Conservation (phyloP, 92 coral and sea anemone genomes). For the Montipora capitata region DNA sequence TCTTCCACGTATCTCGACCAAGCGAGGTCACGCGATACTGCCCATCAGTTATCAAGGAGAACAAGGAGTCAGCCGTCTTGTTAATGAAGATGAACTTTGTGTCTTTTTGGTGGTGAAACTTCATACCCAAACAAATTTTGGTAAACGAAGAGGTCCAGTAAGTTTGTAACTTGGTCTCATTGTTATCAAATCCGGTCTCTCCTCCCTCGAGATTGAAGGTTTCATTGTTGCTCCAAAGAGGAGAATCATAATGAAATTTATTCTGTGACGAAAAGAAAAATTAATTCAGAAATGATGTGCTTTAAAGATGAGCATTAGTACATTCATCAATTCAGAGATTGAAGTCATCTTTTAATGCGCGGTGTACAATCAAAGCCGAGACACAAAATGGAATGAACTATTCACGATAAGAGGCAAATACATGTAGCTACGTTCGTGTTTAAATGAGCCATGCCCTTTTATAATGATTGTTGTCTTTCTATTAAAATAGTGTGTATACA, state of each 20-base stretch:
- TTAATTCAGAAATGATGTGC: no score
- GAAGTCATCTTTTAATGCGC: no score
- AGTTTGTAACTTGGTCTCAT: conserved; percentile 44
- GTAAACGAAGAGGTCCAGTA: conserved; percentile 44
- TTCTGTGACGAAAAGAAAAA: background rate
- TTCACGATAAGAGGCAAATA: no score
- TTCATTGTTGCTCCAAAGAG: conserved; percentile 26
- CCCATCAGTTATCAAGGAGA: conserved; percentile 29
- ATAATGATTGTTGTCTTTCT: no score
- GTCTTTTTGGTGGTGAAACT: background rate
- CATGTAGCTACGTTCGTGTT: no score
- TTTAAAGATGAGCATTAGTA: no score
- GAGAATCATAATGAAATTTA: conserved; percentile 38
- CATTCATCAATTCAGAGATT: no score
- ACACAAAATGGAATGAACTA: no score
- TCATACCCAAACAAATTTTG: conserved; percentile 61
- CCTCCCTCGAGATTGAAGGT: conserved; percentile 25
- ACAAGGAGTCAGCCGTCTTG: conserved; percentile 15
- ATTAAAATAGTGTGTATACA: no score
- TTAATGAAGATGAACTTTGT: conserved; percentile 13
- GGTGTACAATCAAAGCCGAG: no score
- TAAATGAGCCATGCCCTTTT: no score
- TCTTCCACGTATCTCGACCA: conserved; percentile 31
- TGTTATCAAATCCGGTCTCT: conserved; percentile 27
- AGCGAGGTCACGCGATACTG: conserved; percentile 30